Conservation (phyloP, 92 coral and sea anemone species). For the Scolanthus callimorphus region DNA sequence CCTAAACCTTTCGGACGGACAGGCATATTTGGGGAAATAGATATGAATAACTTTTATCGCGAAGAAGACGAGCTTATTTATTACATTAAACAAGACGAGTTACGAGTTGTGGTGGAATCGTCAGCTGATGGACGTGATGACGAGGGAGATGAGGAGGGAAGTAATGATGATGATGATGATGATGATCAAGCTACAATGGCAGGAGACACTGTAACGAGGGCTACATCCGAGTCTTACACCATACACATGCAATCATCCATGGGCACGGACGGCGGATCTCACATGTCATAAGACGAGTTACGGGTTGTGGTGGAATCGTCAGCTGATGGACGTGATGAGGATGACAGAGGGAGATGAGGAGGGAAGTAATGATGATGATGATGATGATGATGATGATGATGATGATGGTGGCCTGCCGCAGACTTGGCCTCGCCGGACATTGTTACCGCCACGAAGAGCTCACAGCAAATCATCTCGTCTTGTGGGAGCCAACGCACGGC, state of each 20-base stretch:
- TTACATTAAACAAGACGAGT: slow-evolving; percentile 57
- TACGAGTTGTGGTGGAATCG: slow-evolving; percentile 43
- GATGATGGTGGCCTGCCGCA: too few species aligned
- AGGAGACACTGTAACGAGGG: slow-evolving; percentile 7
- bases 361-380: slow-evolving; percentile 12
- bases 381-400: too few species aligned
- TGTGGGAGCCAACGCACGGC: too few species aligned
- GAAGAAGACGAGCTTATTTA: slow-evolving; percentile 74
- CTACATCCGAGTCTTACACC: slow-evolving; percentile 10
- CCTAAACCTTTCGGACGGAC: slow-evolving; percentile 24
- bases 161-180: slow-evolving; percentile 17
- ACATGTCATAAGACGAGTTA: slow-evolving; percentile 50
- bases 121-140: slow-evolving; percentile 22
- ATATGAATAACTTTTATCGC: slow-evolving; percentile 75
- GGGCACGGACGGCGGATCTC: slow-evolving; percentile 25
- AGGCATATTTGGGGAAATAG: slow-evolving; percentile 68
- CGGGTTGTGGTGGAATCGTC: slow-evolving; percentile 46
- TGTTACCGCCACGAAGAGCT: too few species aligned
- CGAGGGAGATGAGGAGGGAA: slow-evolving; percentile 8
- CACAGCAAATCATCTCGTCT: too few species aligned
- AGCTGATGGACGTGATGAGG: slow-evolving; percentile 16
- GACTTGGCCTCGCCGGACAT: too few species aligned
- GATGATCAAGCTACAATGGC: not conserved
- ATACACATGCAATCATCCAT: slow-evolving; percentile 16
- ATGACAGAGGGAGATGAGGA: slow-evolving; percentile 7